These are phyloP conservation scores for Meandrusa payeni DNA, from an alignment of 2,888 invertebrate genomes.

Conservation along the genomic window DNA sequence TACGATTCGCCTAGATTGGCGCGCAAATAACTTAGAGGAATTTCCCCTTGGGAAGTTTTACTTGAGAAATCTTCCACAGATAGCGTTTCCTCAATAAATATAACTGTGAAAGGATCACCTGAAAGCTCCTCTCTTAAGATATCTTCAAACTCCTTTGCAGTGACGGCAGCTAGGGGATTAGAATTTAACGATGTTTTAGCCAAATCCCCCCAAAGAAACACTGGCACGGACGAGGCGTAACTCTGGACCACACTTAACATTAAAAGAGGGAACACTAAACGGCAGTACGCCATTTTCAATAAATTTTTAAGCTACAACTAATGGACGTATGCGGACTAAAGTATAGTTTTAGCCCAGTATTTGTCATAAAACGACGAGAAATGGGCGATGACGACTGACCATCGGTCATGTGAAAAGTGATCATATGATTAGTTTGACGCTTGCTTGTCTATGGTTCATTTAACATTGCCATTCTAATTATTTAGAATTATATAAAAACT, in stretches of 20 bases:
- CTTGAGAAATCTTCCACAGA: constrained; percentile 82
- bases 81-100: constrained; percentile 77
- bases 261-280: constrained; percentile 62
- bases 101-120: constrained; percentile 59
- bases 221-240: constrained; percentile 73
- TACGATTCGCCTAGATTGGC: constrained; percentile 50
- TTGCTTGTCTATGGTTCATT: constrained; percentile 52
- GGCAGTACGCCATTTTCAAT: constrained; percentile 69
- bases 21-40: constrained; percentile 59
- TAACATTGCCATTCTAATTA: constrained; percentile 28
- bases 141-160: constrained; percentile 51
- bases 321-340: constrained; percentile 61
- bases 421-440: constrained; percentile 72
- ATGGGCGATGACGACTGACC: constrained; percentile 61
- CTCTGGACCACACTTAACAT: constrained; percentile 58
- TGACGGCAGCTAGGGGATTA: constrained; percentile 53
- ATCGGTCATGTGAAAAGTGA: constrained; percentile 76
- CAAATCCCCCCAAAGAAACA: constrained; percentile 80
- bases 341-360: constrained; percentile 52
- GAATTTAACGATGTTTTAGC: constrained; percentile 41
- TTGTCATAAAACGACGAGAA: constrained; percentile 59
- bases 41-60: constrained; percentile 62
- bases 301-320: constrained; percentile 42
- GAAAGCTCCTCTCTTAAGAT: constrained; percentile 56
- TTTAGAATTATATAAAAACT: too few relatives aligned